These are phyloP conservation scores for Heterotis niloticus DNA, from an alignment of 2,113 vertebrate species.

Conservation along the genomic window DNA sequence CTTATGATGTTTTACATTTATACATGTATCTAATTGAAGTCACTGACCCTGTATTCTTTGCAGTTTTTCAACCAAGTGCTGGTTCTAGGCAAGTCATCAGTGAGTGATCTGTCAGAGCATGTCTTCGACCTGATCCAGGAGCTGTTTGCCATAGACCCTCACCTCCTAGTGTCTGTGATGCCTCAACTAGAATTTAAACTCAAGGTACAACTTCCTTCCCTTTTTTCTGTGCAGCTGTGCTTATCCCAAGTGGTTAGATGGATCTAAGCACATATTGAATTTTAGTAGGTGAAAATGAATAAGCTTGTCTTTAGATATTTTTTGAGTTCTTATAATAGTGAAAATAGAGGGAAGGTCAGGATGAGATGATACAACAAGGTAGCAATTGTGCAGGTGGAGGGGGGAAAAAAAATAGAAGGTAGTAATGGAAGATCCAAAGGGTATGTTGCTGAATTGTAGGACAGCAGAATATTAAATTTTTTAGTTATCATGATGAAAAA, in stretches of 20 bases:
- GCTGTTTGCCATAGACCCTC: slow-evolving; percentile 94
- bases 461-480: no score
- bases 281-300: neutral
- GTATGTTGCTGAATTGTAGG: no score
- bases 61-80: slow-evolving; percentile 99
- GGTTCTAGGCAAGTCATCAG: slow-evolving; percentile 95
- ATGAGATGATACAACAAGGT: no score
- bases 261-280: neutral
- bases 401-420: no score
- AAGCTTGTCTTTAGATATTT: neutral
- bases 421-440: neutral
- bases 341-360: no score
- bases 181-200: slow-evolving; percentile 98
- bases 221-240: no score
- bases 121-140: slow-evolving; percentile 99
- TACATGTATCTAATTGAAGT: neutral
- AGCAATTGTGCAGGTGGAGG: no score
- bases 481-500: no score
- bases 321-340: neutral
- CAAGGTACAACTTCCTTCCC: slow-evolving; percentile 61
- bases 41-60: neutral
- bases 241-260: neutral
- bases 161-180: slow-evolving; percentile 94
- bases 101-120: slow-evolving; percentile 96
- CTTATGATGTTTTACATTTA: neutral